Conservation (phyloP, 2,888 invertebrate species). For the Eubasilissa splendida region DNA sequence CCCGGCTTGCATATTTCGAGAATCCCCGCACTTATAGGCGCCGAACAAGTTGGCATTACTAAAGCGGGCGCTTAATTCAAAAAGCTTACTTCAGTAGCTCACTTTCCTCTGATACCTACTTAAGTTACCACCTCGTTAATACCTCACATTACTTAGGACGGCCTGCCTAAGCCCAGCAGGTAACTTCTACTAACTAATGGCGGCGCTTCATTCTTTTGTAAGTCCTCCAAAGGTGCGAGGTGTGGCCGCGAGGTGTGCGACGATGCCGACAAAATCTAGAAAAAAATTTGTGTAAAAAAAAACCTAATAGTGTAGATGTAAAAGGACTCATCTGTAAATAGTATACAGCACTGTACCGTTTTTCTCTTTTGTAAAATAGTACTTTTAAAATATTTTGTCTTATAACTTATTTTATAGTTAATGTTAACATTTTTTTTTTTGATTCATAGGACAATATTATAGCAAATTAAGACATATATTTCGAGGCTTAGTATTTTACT, state of each 20-base stretch:
- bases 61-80: conserved; percentile 52
- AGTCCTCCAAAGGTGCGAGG: neutral
- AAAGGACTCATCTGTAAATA: no score
- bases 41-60: conserved; percentile 12
- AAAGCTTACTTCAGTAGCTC: conserved; percentile 55
- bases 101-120: conserved; percentile 54
- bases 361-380: no score
- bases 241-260: neutral
- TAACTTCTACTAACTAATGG: conserved; percentile 55
- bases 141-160: conserved; percentile 56
- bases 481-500: no score
- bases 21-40: conserved; percentile 13
- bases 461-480: no score
- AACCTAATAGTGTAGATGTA: no score
- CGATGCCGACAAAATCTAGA: neutral
- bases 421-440: no score
- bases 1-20: conserved; percentile 1
- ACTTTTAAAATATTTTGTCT: no score
- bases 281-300: no score
- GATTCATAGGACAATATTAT: no score
- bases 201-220: conserved; percentile 8
- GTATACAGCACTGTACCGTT: no score
- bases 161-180: conserved; percentile 45
- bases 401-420: no score
- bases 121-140: conserved; percentile 59